Evolutionary conservation across 2,888 invertebrate species (phyloP), one percentile per base, ranked within the genome.

Genomic region (Biston stratarius): DNA sequence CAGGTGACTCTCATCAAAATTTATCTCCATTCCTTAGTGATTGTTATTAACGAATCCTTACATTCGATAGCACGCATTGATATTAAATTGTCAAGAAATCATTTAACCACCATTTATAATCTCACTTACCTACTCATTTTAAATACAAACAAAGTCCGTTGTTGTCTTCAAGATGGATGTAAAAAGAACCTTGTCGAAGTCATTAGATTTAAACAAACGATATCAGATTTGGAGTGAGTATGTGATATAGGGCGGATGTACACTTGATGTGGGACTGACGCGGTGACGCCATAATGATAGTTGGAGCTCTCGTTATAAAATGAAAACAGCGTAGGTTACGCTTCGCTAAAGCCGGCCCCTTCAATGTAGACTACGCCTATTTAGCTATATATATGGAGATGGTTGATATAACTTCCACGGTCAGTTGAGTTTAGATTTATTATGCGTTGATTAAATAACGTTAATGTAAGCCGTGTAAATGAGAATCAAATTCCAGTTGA

Each of bases 1-100:
- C 76, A 78, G 76, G 74, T 76, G 76, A 63, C 63, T 63, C 47
- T 51, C 53, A 58, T 42, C 66, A 61, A 79, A 77, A 81, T 75
- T 81, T 82, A 86, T 88, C 83, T 83, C 71, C 79, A 83, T 86
- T 82, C 83, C 74, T 77, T 60, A 58, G 76, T 88, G 89, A 91
- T 89, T 88, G 84, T 89, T 89, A 88, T 83, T 85, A 89, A 90
- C 86, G 85, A 86, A 85, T 77, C 75, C 77, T 64, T 75, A 72
- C 78, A 75, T 78, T 80, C 76, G 84, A 87, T 87, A 86, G 81
- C 82, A 81, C 79, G 80, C 85, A 82, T 84, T 78, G 76, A 80
- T 82, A 93, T 93, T 92, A 91, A 87, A 92, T 85, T 92, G 92
- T 94, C 92, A 91, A 86, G 81, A 86, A 90, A 88, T 87, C 84